Evolutionary conservation across 2,888 invertebrate genomes (phyloP), one percentile per base, ranked within the genome.

Genomic region (Cataglyphis albicans): DNA sequence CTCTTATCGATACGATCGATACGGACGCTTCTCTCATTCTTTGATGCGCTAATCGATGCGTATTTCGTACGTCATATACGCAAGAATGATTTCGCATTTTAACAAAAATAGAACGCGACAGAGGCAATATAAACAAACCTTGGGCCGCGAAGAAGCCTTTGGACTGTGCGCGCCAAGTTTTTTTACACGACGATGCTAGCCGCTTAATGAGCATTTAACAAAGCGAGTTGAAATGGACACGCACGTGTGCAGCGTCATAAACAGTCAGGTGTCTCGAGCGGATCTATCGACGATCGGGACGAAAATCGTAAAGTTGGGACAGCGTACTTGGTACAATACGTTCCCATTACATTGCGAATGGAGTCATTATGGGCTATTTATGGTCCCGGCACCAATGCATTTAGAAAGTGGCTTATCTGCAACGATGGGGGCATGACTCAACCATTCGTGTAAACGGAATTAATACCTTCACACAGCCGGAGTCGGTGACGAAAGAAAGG

Each of bases 361-460:
- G 89, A 92, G 89, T 84, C 87, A 92, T 92, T 91, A 91, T 90
- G 86, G 85, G 87, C 91, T 91, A 90, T 92, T 92, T 92, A 92
- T 87, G 92, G 90, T 83, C 88, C 81, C 87, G 89, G 68, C 85
- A 86, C 63, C 86, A 89, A 91, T 92, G 90, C 91, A 91, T 92
- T 92, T 92, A 92, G 92, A 92, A 92, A 92, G 92, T 90, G 91
- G 88, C 91, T 90, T 91, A 91, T 90, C 90, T 82, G 84, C 85
- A 83, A 83, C 89, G 90, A 90, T 89, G 90, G 84, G 90, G 90
- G 89, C 88, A 91, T 92, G 92, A 92, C 88, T 92, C 91, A 92
- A 92, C 89, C 86, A 86, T 84, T 88, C 83, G 88, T 90, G 88
- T 89, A 91, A 92, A 89, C 85, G 89, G 72, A 84, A 87, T 88